Evolutionary conservation across 2,888 invertebrate species (phyloP).

Genomic region (Busseola fusca): DNA sequence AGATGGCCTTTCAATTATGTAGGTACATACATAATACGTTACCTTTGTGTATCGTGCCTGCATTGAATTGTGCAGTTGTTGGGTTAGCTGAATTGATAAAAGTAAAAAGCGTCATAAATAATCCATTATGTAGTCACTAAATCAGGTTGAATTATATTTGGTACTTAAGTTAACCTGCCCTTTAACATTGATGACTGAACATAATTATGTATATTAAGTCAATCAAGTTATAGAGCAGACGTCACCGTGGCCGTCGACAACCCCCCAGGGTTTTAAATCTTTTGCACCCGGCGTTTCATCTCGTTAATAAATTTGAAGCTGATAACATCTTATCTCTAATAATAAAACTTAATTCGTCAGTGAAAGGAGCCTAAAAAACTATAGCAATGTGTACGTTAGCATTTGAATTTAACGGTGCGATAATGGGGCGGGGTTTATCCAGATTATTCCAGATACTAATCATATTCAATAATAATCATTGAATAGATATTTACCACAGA

Average conservation of each 20-base stretch:
- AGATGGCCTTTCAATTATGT: conserved; percentile 10
- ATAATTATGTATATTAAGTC: background rate
- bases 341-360: background rate
- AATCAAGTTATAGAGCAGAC: background rate
- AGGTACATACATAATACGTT: background rate
- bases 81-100: background rate
- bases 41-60: conserved; percentile 22
- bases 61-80: background rate
- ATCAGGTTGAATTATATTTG: conserved; percentile 3
- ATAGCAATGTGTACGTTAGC: background rate
- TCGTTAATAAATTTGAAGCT: background rate
- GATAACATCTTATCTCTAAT: background rate
- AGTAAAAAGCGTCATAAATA: background rate
- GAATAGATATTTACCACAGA: background rate
- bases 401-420: background rate
- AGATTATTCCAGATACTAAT: no score
- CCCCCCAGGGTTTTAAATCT: background rate
- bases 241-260: conserved; percentile 1
- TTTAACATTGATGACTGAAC: conserved; percentile 1
- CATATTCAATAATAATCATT: no score
- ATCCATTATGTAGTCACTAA: background rate
- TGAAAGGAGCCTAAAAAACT: no score
- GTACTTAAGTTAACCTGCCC: background rate
- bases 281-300: background rate
- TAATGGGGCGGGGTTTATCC: background rate